These are phyloP conservation scores for Montipora foliosa DNA, from an alignment of 64 coral and sea anemone species.

Conservation along the genomic window DNA sequence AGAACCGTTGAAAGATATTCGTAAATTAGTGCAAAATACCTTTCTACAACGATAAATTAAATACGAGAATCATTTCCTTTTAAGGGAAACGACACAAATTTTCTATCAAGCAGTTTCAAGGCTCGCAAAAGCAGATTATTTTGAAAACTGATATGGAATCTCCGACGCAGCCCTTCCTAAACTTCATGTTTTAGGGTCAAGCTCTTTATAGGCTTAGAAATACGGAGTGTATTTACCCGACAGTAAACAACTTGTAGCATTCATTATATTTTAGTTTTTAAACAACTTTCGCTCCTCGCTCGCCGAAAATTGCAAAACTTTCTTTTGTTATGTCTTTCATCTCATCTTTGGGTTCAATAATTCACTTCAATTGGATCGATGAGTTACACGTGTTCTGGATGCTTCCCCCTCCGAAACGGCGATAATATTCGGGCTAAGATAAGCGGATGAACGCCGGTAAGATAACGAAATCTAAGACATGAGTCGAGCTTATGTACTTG, in stretches of 20 bases:
- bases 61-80: conserved; percentile 1
- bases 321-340: conserved; percentile 14
- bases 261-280: conserved; percentile 11
- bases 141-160: conserved; percentile 15
- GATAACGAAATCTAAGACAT: conserved; percentile 50
- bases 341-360: not conserved
- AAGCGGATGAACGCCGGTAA: conserved; percentile 2
- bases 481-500: conserved; percentile 8
- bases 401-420: not conserved
- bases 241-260: not conserved
- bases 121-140: not conserved
- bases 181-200: conserved; percentile 20
- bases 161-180: not conserved
- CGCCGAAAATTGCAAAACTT: conserved; percentile 12
- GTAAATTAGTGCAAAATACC: not conserved
- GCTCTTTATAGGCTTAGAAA: not conserved
- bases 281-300: not conserved
- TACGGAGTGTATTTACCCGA: conserved; percentile 16
- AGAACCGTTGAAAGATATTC: not conserved
- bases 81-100: too few species aligned
- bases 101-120: too few species aligned
- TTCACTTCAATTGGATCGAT: not conserved
- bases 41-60: not conserved
- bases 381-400: not conserved
- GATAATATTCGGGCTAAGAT: conserved; percentile 6